Base-by-base conservation (phyloP, 1,140 invertebrate species). In the Rhyacophila brunnea region DNA sequence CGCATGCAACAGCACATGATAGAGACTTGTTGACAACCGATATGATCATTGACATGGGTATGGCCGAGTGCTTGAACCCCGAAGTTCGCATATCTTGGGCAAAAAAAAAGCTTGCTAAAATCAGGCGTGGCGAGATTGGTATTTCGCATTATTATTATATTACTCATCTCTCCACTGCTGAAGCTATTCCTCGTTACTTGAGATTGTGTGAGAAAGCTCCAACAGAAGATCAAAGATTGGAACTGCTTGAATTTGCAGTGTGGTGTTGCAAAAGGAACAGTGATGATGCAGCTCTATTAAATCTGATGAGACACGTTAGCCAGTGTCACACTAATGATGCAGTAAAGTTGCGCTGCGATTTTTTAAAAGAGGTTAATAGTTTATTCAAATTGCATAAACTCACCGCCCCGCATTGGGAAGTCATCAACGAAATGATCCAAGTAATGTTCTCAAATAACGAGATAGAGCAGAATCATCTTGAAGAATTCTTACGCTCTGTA, bases 251-350 rank as follows among this genome's bases (percentile, higher is more conserved):
- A 23, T 13, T 2, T 11, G 60, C 60, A 57, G 36, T 64, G n/a
- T 35, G 57, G 38, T 64, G 62, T 20, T 64, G 62, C 47, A 59
- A 60, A 38, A 47, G 46, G 13, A 60, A 64, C 28, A 40, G 57
- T 9, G 48, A 64, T 17, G 20, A 14, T 13, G 32, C 19, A n/a
- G 34, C 19, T 15, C 34, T 64, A 2, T 18, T 64, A 9, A 48
- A 52, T 15, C 47, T 64, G 3, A 18, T 64, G 20, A 60, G 42
- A 35, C 56, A 56, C 43, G 42, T 52, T 9, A 51, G 52, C 2
- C 48, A 64, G 42, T 28, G 62, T n/a, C 49, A 57, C 17, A 56
- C 57, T 47, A 64, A 64, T n/a, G 62, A 64, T 50, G 14, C 11
- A 9, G 57, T 60, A 47, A 34, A 10, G 4, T 19, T 64, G 15